Evolutionary conservation across 1,140 invertebrate species (phyloP), one percentile per base, ranked within the genome.

Genomic region (Drosophila nikananu): DNA sequence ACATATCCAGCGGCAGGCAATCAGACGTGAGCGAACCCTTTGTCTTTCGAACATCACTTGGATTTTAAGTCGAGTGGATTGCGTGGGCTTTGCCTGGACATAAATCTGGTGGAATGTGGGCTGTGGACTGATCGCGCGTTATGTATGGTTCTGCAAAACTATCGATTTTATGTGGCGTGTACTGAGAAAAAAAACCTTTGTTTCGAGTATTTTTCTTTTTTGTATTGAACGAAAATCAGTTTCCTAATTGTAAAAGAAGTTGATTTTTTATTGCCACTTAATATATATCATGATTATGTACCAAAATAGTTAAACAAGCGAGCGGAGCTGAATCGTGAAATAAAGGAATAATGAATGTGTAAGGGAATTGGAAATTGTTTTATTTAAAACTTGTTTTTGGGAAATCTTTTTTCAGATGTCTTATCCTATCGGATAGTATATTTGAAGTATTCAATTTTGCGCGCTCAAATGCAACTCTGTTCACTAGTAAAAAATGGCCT

Each of bases 311-410:
- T 73, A 17, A 57, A 71, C 60, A 63, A 52, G 46, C 60, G 55
- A 39, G 64, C 54, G 35, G 35, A 62, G 70, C 54, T 70, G 65
- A 84, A 76, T 42, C 59, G 68, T 78, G 52, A 81, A 89, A 89
- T 89, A 89, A 89, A 89, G 59, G 46, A 78, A 54, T 72, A 32
- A 60, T 89, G 84, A 89, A 81, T 89, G 86, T 77, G 77, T 79
- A 64, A 82, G 67, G 39, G 51, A 74, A 73, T 1, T 0, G 2
- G 8, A 42, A 54, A 2, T 46, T 12, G 39, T 79, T 64, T 64
- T 37, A n/a, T 32, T 37, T 55, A 1, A 2, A 21, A 35, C 1
- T 0, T 0, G 13, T 19, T 12, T 23, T 39, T 10, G 1, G 3
- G 17, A 21, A 44, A 12, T 0, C 2, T 1, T 17, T 8, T 1